Evolutionary conservation across 2,797 vertebrate species (phyloP).

Genomic region (Cuniculus paca): DNA sequence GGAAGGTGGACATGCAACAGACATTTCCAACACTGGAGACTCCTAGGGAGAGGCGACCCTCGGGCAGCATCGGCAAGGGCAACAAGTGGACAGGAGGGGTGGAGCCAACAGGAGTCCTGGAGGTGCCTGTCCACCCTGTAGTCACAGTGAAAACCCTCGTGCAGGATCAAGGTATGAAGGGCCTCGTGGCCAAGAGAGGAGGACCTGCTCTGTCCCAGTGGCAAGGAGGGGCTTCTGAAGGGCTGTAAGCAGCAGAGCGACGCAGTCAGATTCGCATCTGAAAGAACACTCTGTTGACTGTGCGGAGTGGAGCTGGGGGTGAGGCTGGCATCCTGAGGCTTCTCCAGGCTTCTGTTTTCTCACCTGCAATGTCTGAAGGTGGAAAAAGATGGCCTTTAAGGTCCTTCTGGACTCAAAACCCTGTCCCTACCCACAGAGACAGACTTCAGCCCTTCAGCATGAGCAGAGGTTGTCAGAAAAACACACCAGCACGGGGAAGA

Average conservation of each 20-base stretch:
- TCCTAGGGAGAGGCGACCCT: background rate
- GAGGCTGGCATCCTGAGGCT: fast-evolving
- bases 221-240: background rate
- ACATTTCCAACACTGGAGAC: background rate
- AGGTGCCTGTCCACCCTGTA: fast-evolving
- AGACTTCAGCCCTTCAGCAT: slow-evolving; percentile 47
- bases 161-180: background rate
- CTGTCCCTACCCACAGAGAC: background rate
- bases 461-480: slow-evolving; percentile 53
- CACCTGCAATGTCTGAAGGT: background rate
- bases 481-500: fast-evolving
- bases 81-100: background rate
- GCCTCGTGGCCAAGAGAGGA: background rate
- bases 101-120: background rate
- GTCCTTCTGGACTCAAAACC: background rate
- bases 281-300: background rate
- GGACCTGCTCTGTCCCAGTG: fast-evolving
- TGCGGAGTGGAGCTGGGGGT: fast-evolving
- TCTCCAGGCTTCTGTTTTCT: background rate
- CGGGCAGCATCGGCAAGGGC: background rate
- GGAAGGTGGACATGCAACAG: background rate
- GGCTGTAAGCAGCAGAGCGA: no score
- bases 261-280: background rate
- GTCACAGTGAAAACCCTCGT: fast-evolving
- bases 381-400: background rate